Conservation (phyloP, 2,888 invertebrate species). For the Syrphus vitripennis region DNA sequence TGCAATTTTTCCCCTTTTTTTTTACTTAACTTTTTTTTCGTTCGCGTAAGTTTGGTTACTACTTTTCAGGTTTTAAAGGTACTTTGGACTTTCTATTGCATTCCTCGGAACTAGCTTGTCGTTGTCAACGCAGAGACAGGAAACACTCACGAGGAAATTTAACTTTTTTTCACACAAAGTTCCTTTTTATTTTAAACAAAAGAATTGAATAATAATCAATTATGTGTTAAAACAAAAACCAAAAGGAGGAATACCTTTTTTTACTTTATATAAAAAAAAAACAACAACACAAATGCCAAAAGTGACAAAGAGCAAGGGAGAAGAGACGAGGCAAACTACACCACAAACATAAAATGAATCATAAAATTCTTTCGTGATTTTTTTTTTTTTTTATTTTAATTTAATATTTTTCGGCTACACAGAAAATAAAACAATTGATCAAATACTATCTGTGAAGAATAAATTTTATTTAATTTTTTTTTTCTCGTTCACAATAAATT, state of each 20-base stretch:
- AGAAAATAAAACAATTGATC: conserved; percentile 14
- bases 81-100: conserved; percentile 62
- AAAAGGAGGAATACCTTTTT: neutral
- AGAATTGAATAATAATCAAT: conserved; percentile 47
- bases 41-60: conserved; percentile 21
- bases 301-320: conserved; percentile 20
- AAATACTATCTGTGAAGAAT: neutral
- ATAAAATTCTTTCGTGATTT: conserved; percentile 9
- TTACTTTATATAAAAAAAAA: neutral
- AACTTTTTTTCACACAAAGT: conserved; percentile 25
- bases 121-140: conserved; percentile 38
- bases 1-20: conserved; percentile 51
- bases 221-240: conserved; percentile 18
- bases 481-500: conserved; percentile 34
- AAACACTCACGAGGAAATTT: conserved; percentile 40
- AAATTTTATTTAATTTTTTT: neutral
- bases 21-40: conserved; percentile 20
- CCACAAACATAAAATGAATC: conserved; percentile 41
- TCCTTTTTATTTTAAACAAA: conserved; percentile 11
- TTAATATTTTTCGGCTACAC: conserved; percentile 25
- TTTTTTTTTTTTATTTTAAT: neutral
- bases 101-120: conserved; percentile 31
- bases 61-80: conserved; percentile 20
- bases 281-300: conserved; percentile 39
- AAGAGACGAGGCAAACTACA: conserved; percentile 27